phyloP scores from a whole-genome alignment of 1,140 invertebrate genomes.

The Brachionus sp. region DNA sequence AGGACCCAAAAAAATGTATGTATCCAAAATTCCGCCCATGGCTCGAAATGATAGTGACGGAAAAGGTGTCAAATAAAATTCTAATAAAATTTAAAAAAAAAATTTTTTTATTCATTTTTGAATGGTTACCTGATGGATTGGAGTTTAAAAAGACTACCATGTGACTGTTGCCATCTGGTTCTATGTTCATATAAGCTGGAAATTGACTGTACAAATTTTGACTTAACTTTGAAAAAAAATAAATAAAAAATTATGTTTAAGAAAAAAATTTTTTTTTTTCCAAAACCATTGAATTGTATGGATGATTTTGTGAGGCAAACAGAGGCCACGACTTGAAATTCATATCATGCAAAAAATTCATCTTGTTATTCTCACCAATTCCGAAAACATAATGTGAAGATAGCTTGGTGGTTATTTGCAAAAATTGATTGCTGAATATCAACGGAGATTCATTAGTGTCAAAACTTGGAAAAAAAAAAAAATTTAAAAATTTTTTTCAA shows the following conservation, averaged over 20 bases:
- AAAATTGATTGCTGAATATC: constrained; percentile 47
- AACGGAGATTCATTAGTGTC: constrained; percentile 46
- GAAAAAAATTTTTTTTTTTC: neutral
- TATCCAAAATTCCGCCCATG: constrained; percentile 58
- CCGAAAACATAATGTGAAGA: constrained; percentile 48
- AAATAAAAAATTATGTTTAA: neutral
- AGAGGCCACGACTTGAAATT: constrained; percentile 40
- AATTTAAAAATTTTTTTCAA: neutral
- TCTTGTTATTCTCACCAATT: constrained; percentile 38
- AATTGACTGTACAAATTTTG: constrained; percentile 42
- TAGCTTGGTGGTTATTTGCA: constrained; percentile 46
- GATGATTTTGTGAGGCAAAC: constrained; percentile 43
- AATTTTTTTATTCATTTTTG: neutral
- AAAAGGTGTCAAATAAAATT: constrained; percentile 40
- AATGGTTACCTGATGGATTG: constrained; percentile 49
- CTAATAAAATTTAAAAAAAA: constrained; percentile 48
- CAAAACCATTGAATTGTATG: constrained; percentile 22
- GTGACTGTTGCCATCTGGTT: constrained; percentile 60
- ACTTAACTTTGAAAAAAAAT: neutral
- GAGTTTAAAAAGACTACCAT: constrained; percentile 55
- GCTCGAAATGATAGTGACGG: constrained; percentile 55
- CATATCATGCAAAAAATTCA: constrained; percentile 27
- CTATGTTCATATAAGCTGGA: constrained; percentile 69
- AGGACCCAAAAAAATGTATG: constrained; percentile 62
- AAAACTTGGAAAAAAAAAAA: constrained; percentile 14